phyloP scores from a whole-genome alignment of 2,888 invertebrate genomes.

The Cephus pygmeus region DNA sequence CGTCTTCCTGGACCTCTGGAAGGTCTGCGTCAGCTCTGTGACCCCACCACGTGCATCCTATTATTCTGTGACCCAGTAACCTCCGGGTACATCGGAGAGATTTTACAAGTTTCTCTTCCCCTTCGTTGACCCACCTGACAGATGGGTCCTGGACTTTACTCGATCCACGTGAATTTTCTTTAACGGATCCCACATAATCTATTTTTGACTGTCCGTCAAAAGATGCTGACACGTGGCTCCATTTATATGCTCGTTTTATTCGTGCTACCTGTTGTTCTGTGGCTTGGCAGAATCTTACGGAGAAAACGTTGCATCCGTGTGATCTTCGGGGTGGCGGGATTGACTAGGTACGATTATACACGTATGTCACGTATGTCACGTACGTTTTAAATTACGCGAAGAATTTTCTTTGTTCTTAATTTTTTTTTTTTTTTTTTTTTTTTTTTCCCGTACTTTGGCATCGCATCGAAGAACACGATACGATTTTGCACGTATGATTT shows the following conservation, averaged over 20 bases:
- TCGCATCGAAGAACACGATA: background rate
- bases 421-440: background rate
- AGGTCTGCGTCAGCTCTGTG: background rate
- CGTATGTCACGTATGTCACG: background rate
- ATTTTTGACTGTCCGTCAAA: background rate
- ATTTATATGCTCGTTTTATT: constrained; percentile 35
- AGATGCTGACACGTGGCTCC: constrained; percentile 36
- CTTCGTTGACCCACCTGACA: background rate
- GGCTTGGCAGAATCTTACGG: constrained; percentile 33
- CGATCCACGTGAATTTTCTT: background rate
- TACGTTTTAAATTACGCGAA: background rate
- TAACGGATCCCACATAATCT: constrained; percentile 14
- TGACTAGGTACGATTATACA: constrained; percentile 35
- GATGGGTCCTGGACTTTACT: background rate
- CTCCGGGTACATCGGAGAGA: constrained; percentile 25
- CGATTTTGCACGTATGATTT: background rate
- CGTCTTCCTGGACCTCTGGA: background rate
- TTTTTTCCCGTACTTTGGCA: background rate
- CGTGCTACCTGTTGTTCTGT: constrained; percentile 39
- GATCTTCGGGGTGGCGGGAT: constrained; percentile 22
- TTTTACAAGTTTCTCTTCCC: background rate
- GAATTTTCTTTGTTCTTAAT: background rate
- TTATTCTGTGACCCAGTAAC: constrained; percentile 45
- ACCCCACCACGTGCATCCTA: constrained; percentile 41
- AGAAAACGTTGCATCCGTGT: constrained; percentile 29